Evolutionary conservation across 2,888 invertebrate species (phyloP), one percentile per base, ranked within the genome.

Genomic region (Willowsia nigromaculata): DNA sequence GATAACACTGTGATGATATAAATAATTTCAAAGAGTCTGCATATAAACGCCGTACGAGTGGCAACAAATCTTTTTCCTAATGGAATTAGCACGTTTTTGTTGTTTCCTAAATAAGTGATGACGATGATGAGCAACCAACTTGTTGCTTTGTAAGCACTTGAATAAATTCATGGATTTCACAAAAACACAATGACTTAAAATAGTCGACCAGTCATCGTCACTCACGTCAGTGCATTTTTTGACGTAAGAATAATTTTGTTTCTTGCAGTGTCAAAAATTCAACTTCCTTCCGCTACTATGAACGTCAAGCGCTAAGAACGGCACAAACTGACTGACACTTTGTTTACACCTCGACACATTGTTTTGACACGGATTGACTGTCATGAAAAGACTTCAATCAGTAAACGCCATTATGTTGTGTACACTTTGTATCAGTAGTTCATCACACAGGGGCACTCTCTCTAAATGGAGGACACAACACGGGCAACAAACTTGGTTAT

Each of bases 341-440:
- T 81, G 81, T 81, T 62, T 81, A 81, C 81, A 33, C 33, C 78
- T 80, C 3, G 56, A 56, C 78, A 80, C 56, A 43, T 81, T 81
- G 81, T 81, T 81, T 78, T 81, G 81, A 81, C 81, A 81, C 59
- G 40, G 59, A 78, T 78, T 53, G 50, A 53, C 78, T 78, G 53
- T 53, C 78, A 53, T n/a, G 53, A n/a, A 78, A 78, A 78, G 9
- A 53, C 78, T 50, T 78, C 50, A n/a, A 53, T 78, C 78, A 78
- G 50, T 47, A 2, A 71, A 1, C 40, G 11, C 68, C 18, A 68
- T 40, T 68, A 68, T 65, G 30, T 62, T 30, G 53, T 43, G 18
- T 9, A 25, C 59, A 22, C 56, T 3, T 15, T 40, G n/a, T 56
- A 18, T 62, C 62, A 30, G 62, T 30, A 3, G 50, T 50, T 50